Percentiles rank a stretch among this genome's conserved stretches.
Evolutionary conservation across 2,888 invertebrate species (phyloP).

Genomic region (Orthosia cruda): DNA sequence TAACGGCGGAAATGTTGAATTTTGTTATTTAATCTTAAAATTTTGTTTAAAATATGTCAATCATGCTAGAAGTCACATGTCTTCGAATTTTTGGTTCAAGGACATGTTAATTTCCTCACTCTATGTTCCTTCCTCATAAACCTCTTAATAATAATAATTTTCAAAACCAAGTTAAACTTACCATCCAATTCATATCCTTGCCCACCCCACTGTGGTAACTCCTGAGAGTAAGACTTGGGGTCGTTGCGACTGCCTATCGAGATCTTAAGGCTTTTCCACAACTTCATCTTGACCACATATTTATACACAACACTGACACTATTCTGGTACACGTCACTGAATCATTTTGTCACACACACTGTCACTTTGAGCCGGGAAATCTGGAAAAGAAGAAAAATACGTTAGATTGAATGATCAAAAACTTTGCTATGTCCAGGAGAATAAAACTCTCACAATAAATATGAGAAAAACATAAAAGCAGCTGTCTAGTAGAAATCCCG

Average conservation of each 20-base stretch:
- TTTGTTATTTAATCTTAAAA: no score
- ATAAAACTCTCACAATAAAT: neutral
- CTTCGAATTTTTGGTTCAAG: no score
- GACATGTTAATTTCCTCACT: neutral
- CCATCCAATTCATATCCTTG: constrained; percentile 89
- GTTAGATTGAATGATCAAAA: constrained; percentile 12
- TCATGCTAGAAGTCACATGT: no score
- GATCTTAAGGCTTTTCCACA: constrained; percentile 91
- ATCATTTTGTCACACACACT: constrained; percentile 71
- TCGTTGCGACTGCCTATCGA: constrained; percentile 88
- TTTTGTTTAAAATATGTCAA: neutral
- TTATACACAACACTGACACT: constrained; percentile 72
- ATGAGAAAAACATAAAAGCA: neutral
- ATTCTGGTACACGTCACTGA: constrained; percentile 73
- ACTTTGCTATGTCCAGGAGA: neutral
- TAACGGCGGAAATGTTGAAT: no score
- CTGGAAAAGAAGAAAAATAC: constrained; percentile 64
- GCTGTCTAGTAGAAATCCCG: neutral
- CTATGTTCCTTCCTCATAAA: no score
- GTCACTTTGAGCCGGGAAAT: constrained; percentile 63
- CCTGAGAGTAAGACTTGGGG: constrained; percentile 85
- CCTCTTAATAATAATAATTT: no score
- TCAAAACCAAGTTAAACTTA: constrained; percentile 66
- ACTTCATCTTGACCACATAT: constrained; percentile 90
- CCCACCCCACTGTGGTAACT: constrained; percentile 87